phyloP scores from a whole-genome alignment of 2,888 invertebrate genomes.

The Cloeon dipterum region DNA sequence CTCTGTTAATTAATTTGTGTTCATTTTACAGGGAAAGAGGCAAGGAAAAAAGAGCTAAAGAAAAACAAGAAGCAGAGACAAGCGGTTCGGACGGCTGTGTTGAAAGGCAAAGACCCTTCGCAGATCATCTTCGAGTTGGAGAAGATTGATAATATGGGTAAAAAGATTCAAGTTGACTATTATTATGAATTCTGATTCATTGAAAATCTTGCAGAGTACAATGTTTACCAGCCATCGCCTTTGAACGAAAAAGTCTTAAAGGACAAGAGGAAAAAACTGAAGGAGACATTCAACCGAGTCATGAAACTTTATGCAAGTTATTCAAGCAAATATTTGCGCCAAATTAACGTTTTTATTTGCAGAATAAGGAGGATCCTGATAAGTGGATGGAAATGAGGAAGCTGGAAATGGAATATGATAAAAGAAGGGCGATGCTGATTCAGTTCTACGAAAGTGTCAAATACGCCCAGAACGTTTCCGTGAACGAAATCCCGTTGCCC shows the following conservation, averaged over 20 bases:
- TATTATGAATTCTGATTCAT: background rate
- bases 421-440: conserved; percentile 62
- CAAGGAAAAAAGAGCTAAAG: conserved; percentile 88
- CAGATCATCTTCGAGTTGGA: conserved; percentile 90
- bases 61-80: conserved; percentile 95
- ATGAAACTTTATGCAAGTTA: conserved; percentile 82
- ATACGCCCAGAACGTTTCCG: conserved; percentile 53
- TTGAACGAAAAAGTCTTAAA: conserved; percentile 90
- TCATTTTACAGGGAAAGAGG: conserved; percentile 66
- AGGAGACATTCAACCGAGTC: conserved; percentile 85
- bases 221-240: conserved; percentile 82
- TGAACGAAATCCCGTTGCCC: conserved; percentile 92
- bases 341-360: conserved; percentile 6
- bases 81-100: conserved; percentile 84
- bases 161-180: conserved; percentile 9
- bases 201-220: conserved; percentile 44
- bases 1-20: conserved; percentile 4
- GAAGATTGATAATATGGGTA: conserved; percentile 97
- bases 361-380: conserved; percentile 92
- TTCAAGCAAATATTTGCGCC: background rate
- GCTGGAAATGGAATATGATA: conserved; percentile 81
- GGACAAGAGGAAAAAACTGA: conserved; percentile 85
- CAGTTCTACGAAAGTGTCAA: conserved; percentile 88
- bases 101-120: conserved; percentile 93
- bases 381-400: conserved; percentile 80